Base-by-base conservation (phyloP, 2,113 vertebrate genomes). In the Hemibagrus wyckioides region DNA sequence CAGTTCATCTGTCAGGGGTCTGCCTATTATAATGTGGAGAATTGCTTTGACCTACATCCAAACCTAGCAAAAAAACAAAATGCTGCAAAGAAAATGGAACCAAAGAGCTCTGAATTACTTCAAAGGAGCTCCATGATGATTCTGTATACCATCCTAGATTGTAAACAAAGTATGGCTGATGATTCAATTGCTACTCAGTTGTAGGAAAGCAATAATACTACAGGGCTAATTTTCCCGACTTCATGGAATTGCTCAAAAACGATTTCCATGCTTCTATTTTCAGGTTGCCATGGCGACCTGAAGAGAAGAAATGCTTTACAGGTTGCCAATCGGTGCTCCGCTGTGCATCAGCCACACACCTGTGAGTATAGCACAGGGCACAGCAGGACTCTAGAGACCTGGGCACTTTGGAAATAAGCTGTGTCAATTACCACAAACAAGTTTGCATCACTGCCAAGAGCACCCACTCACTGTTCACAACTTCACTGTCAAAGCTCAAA, bases 271-370 rank as follows among this genome's bases (percentile, higher is more conserved):
- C 88, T 85, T 84, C 56, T 56, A 54, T 92, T 88, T 91, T 86
- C 0, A 25, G 48, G 95, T 95, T 92, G 87, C 94, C 91, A 94
- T 94, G 92, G 92, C 90, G 91, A 93, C 92, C 86, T 80, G 61
- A 36, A 79, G 90, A 87, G 84, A 77, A 56, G 87, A 52, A 4
- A 88, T 85, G 91, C 89, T 91, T 91, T 92, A 86, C 79, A 88
- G 90, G 61, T 67, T 84, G 90, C 75, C 84, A 84, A 82, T 86
- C 75, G 56, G 48, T 48, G 65, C 80, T 54, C 39, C 9, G 17
- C 76, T 88, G 85, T 85, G 67, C 65, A 41, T 85, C 87, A 77
- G 82, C 67, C 44, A 57, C 84, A 48, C 84, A 88, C 87, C 86
- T 86, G 76, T 65, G 80, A 48, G 71, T 86, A 75, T 82, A 75